Evolutionary conservation across 2,797 vertebrate species (phyloP), one percentile per base, ranked within the genome.

Genomic region (Harpagifer antarcticus): DNA sequence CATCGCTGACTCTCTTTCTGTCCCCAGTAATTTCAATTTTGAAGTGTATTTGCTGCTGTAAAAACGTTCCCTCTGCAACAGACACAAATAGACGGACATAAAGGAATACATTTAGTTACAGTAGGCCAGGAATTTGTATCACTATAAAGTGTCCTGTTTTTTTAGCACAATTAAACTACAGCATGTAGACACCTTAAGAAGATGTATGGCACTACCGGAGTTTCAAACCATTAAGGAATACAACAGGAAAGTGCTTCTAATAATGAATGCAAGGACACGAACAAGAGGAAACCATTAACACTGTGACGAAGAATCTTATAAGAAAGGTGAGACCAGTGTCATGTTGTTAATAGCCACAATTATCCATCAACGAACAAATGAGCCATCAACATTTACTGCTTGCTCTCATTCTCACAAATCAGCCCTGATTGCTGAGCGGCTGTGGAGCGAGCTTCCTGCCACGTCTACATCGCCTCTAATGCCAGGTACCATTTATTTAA

Each of bases 331-430:
- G 84, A 48, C 75, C 82, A 55, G 83, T 84, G 90, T 86, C 81
- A 69, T 82, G 86, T 88, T 86, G 87, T 90, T 93, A 91, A 91
- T 88, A 68, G 89, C 88, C 57, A 79, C 91, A 91, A 93, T 89
- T 89, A 92, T 88, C 87, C 85, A 86, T 91, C 89, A 90, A 79
- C 72, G 62, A 62, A 86, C 76, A 89, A 91, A 93, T 90, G 86
- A 91, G 84, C 90, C 88, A 82, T 90, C 86, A 86, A 63, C 79
- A 68, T 89, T 90, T 82, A 89, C 79, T 69, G 84, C 88, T 59
- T 73, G 77, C 79, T 82, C 86, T 91, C 83, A 82, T 86, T 91
- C 88, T 85, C 88, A 86, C 86, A 87, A 88, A 92, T 87, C 85
- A 86, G 79, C 62, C 60, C 57, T 87, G 86, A 90, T 89, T 84